Percentiles rank a stretch among this genome's conserved stretches.
These are phyloP conservation scores for Stomatorhinus ivindoensis DNA, from an alignment of 2,113 vertebrate genomes.

Conservation along the genomic window DNA sequence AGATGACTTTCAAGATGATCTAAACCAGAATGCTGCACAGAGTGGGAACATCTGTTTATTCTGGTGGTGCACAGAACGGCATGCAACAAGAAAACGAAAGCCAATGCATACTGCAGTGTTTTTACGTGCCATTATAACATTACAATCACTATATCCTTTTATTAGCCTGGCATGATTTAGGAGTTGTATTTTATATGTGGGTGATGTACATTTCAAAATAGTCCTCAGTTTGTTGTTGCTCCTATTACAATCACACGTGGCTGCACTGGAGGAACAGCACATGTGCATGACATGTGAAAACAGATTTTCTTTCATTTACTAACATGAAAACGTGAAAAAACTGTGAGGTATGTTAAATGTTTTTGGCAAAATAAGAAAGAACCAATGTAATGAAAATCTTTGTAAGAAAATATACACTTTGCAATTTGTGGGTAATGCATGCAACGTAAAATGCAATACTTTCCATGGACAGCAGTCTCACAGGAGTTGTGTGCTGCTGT, in stretches of 20 bases:
- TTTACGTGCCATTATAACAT: conserved; percentile 4
- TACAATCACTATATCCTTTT: background rate
- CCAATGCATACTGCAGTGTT: background rate
- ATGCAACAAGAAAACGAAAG: background rate
- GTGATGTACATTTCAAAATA: background rate
- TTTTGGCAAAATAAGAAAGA: background rate
- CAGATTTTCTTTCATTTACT: background rate
- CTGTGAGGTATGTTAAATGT: background rate
- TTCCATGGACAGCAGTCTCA: background rate
- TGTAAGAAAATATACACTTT: background rate
- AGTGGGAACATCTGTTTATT: background rate
- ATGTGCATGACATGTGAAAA: conserved; percentile 2
- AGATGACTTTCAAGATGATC: background rate
- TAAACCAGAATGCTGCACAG: background rate
- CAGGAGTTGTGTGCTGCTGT: background rate
- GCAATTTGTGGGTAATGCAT: background rate
- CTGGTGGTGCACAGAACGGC: background rate
- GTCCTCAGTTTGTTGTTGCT: background rate
- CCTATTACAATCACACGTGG: background rate
- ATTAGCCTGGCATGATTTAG: background rate
- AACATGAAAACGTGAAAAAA: background rate
- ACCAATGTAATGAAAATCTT: background rate
- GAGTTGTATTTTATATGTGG: background rate
- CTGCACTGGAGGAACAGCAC: background rate
- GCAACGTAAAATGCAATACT: background rate